Base-by-base conservation (phyloP, 2,888 invertebrate species). In the Cotesia congregata region DNA sequence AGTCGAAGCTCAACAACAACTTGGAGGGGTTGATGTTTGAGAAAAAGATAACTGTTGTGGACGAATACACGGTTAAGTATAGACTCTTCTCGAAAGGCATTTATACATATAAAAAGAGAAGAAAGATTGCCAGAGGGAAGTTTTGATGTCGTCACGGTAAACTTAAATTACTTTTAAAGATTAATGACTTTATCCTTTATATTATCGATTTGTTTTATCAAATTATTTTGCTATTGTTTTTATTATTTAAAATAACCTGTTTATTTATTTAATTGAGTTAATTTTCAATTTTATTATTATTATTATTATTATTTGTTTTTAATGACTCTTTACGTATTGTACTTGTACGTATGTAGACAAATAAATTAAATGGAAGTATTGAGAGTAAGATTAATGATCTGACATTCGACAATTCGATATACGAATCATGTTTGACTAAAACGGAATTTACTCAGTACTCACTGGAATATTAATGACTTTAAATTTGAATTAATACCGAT, bases 121-220 rank as follows among this genome's bases (percentile, higher is more conserved):
- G 74, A 73, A 71, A 75, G 74, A 65, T 73, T 79, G 77, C 76
- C 74, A 59, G 79, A 64, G 73, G 79, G 64, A 67, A 77, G 78
- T 82, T 81, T 79, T 84, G 85, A 85, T 88, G 88, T 88, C 88
- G 86, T 86, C 86, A 84, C 84, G 84, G 83, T 83, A 84, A 83
- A 84, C 85, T 85, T 82, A 86, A 88, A 88, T 88, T 88, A 85
- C 86, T 84, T 84, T 81, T 81, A 79, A 88, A 86, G 87, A 87
- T 88, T 88, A 85, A 88, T 87, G 88, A 77, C 78, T 78, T 78
- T 82, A 81, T 83, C 86, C 85, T 86, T 86, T 86, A 86, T 85
- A 85, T 67, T 70, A 50, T 59, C 5, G 59, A 75, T 41, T n/a
- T 41, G 60, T 64, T 38, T 61, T 41, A 59, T 72, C 67, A n/a